A percentile compares a stretch with the other conserved stretches of the same genome.
These are phyloP conservation scores for Cephalopterus ornatus DNA, from an alignment of 2,113 vertebrate species.

Conservation along the genomic window DNA sequence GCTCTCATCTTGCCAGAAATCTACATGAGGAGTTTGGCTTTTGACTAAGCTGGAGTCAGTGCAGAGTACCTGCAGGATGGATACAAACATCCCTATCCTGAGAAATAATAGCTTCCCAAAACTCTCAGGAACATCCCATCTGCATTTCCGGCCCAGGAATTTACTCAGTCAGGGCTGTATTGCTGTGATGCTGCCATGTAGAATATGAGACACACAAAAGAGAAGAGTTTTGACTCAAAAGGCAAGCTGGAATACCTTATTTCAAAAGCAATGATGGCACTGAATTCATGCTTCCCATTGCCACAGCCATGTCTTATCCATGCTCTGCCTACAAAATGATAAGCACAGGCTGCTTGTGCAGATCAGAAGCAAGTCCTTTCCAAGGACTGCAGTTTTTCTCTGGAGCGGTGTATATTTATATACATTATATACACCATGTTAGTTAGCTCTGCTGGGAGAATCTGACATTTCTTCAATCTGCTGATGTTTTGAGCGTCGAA, in stretches of 20 bases:
- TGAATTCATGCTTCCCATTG: background rate
- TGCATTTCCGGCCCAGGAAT: background rate
- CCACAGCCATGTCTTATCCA: background rate
- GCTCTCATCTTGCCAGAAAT: background rate
- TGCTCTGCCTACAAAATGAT: background rate
- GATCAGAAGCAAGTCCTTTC: background rate
- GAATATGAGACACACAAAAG: background rate
- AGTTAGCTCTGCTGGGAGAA: background rate
- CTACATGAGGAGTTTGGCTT: background rate
- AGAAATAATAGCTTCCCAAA: background rate
- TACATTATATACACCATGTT: background rate
- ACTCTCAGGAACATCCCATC: background rate
- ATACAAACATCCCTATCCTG: background rate
- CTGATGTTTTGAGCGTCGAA: background rate
- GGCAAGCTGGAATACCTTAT: background rate
- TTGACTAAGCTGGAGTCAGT: background rate
- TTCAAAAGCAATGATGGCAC: background rate
- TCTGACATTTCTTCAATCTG: background rate
- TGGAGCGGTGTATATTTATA: background rate
- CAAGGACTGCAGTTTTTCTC: background rate
- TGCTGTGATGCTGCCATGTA: background rate
- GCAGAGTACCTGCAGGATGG: background rate
- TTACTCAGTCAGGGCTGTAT: background rate
- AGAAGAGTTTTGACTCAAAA: background rate
- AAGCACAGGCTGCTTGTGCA: background rate